Conservation (phyloP, 2,888 invertebrate species). For the Timema cristinae region DNA sequence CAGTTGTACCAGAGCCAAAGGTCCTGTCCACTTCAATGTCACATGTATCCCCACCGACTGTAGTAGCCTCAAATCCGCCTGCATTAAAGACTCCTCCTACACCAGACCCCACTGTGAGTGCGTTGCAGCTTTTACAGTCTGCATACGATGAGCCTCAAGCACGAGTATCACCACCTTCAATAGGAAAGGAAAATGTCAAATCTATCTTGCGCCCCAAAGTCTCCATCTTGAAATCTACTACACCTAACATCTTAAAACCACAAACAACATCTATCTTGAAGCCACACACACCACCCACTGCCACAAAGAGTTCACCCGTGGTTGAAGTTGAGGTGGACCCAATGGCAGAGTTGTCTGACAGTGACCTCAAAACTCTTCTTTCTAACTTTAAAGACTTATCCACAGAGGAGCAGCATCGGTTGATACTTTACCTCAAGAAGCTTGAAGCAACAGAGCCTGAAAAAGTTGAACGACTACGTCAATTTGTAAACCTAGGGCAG, state of each 20-base stretch:
- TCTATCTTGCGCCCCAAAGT: background rate
- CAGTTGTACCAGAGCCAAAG: slow-evolving; percentile 19
- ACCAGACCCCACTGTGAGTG: slow-evolving; percentile 28
- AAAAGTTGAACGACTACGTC: slow-evolving; percentile 71
- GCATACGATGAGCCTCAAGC: slow-evolving; percentile 35
- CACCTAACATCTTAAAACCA: background rate
- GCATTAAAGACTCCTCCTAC: too few relatives aligned
- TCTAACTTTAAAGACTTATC: slow-evolving; percentile 78
- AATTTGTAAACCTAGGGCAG: slow-evolving; percentile 64
- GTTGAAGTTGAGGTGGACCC: slow-evolving; percentile 36
- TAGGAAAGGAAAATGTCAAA: too few relatives aligned
- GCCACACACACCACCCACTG: background rate
- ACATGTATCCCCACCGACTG: too few relatives aligned
- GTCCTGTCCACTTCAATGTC: background rate
- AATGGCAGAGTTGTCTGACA: slow-evolving; percentile 75
- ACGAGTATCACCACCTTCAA: background rate
- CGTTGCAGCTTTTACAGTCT: slow-evolving; percentile 34
- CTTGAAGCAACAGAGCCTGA: slow-evolving; percentile 70
- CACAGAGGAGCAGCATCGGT: slow-evolving; percentile 75
- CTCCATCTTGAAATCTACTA: background rate
- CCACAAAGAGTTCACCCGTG: background rate
- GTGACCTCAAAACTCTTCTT: slow-evolving; percentile 71
- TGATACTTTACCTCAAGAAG: slow-evolving; percentile 77
- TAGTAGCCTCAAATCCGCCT: too few relatives aligned
- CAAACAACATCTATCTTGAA: background rate